phyloP scores from a whole-genome alignment of 2,888 invertebrate species.

The Escarpia spicata region DNA sequence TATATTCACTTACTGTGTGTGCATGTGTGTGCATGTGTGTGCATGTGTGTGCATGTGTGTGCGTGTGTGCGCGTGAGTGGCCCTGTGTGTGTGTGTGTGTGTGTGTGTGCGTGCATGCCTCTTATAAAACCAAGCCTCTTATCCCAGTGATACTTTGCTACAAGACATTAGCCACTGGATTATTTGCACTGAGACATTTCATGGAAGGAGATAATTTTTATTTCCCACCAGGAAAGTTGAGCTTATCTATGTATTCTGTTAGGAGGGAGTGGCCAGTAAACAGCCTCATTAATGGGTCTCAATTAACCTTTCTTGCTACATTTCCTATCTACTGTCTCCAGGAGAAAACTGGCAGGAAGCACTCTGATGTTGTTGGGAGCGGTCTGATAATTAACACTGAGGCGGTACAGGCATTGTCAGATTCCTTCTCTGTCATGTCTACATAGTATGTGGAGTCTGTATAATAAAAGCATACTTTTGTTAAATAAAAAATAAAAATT shows the following conservation, averaged over 20 bases:
- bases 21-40: too few species aligned
- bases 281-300: not conserved
- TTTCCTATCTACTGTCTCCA: not conserved
- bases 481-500: too few species aligned
- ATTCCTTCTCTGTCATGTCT: too few species aligned
- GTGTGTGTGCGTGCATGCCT: not conserved
- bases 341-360: too few species aligned
- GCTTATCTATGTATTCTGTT: not conserved
- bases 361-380: too few species aligned
- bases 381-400: too few species aligned
- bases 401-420: too few species aligned
- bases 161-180: not conserved
- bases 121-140: not conserved
- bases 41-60: too few species aligned
- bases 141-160: not conserved
- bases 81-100: too few species aligned
- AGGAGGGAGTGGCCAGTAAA: not conserved
- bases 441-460: too few species aligned
- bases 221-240: not conserved
- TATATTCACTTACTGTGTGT: too few species aligned
- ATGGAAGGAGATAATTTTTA: not conserved
- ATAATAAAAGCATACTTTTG: too few species aligned
- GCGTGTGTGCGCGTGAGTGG: not conserved
- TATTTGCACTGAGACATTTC: not conserved
- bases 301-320: not conserved